phyloP scores from a whole-genome alignment of 53 echinoderm and acorn worm genomes.

The Patiria pectinifera region DNA sequence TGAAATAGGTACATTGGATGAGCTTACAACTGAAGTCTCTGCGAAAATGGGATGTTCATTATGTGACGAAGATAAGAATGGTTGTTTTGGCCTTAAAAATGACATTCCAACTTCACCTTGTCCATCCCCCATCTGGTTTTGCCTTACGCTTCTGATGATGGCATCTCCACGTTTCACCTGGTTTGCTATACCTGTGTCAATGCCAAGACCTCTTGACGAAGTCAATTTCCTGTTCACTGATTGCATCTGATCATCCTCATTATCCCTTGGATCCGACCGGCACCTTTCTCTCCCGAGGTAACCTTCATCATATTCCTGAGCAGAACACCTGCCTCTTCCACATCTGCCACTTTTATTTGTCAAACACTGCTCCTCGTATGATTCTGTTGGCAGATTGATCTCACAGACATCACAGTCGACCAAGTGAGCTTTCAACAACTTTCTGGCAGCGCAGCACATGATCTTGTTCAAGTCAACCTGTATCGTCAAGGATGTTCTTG shows the following conservation, averaged over 20 bases:
- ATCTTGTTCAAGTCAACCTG: conserved; percentile 48
- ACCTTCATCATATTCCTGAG: conserved; percentile 6
- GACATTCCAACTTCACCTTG: neutral
- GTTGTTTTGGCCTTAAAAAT: neutral
- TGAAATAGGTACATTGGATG: conserved; percentile 5
- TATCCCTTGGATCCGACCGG: neutral
- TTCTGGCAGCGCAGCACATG: conserved; percentile 47
- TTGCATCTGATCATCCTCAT: neutral
- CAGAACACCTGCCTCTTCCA: neutral
- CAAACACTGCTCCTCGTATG: neutral
- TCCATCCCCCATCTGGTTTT: neutral
- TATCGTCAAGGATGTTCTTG: conserved; percentile 28
- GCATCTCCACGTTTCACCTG: neutral
- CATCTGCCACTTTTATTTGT: neutral
- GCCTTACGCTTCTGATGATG: neutral
- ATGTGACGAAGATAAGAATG: neutral
- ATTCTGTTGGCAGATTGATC: conserved; percentile 9
- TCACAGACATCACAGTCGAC: conserved; percentile 52
- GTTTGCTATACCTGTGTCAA: neutral
- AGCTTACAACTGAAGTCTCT: conserved; percentile 2
- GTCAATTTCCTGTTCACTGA: too few relatives aligned
- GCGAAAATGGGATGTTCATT: neutral
- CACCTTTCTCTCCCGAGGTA: neutral
- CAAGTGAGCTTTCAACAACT: conserved; percentile 41
- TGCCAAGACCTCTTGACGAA: neutral